These are phyloP conservation scores for Medauroidea extradentata DNA, from an alignment of 1,140 invertebrate species.

Conservation along the genomic window DNA sequence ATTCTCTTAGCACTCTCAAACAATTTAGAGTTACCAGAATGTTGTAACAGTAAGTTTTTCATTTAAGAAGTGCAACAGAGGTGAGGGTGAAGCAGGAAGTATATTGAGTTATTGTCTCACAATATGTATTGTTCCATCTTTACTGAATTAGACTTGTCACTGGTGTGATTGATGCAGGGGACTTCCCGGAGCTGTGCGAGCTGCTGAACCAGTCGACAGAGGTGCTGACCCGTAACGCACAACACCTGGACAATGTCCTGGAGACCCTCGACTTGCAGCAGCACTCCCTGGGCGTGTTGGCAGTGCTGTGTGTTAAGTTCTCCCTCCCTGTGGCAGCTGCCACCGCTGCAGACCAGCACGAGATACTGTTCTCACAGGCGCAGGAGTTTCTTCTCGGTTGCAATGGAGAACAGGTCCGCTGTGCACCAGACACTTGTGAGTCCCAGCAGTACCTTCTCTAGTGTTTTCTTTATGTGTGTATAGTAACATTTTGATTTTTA, in stretches of 20 bases:
- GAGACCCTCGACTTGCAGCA: constrained; percentile 85
- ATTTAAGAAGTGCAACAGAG: too few relatives aligned
- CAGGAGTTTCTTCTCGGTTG: constrained; percentile 81
- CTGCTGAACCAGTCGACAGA: constrained; percentile 75
- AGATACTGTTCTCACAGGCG: constrained; percentile 58
- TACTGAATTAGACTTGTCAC: too few relatives aligned
- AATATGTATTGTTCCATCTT: too few relatives aligned
- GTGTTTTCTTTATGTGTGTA: too few relatives aligned
- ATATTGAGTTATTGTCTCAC: too few relatives aligned
- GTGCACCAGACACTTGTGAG: constrained; percentile 80
- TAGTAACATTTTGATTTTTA: too few relatives aligned
- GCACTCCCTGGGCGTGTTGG: constrained; percentile 81
- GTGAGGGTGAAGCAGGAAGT: too few relatives aligned
- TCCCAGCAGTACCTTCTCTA: constrained; percentile 27
- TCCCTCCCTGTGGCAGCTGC: constrained; percentile 32
- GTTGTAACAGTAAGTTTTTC: too few relatives aligned
- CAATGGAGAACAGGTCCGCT: constrained; percentile 83
- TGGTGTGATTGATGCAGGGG: constrained; percentile 56
- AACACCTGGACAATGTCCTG: constrained; percentile 82
- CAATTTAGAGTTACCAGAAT: too few relatives aligned
- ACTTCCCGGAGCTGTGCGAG: constrained; percentile 74
- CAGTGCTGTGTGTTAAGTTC: constrained; percentile 77
- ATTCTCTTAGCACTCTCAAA: too few relatives aligned
- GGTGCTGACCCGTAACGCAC: constrained; percentile 71
- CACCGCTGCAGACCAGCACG: constrained; percentile 33